Conservation (phyloP, 2,888 invertebrate genomes). For the Eumerus sabulonum region DNA sequence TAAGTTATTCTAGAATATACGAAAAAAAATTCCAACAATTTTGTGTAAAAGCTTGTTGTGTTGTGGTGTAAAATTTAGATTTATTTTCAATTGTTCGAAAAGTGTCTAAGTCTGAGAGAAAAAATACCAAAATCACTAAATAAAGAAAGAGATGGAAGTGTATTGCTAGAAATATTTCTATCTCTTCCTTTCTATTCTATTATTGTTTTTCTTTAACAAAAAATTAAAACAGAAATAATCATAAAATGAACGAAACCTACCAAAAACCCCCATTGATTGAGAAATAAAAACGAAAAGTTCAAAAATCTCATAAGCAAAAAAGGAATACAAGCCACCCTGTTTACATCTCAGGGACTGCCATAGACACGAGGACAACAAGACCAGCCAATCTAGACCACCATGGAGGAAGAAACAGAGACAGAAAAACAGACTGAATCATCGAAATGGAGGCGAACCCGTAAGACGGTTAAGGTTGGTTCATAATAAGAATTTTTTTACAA, state of each 20-base stretch:
- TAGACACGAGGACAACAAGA: background rate
- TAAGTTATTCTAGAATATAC: conserved; percentile 20
- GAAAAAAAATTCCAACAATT: conserved; percentile 25
- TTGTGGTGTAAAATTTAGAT: conserved; percentile 10
- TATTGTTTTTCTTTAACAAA: background rate
- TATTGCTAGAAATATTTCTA: conserved; percentile 44
- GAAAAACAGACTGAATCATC: conserved; percentile 50
- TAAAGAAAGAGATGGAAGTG: conserved; percentile 25
- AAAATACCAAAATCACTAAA: conserved; percentile 2
- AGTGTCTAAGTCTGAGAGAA: background rate
- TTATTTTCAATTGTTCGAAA: background rate
- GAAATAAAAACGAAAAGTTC: too few relatives aligned
- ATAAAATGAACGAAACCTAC: conserved; percentile 42
- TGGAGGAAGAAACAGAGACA: conserved; percentile 59
- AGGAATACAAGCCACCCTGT: conserved; percentile 14
- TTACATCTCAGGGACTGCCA: conserved; percentile 38
- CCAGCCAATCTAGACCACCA: conserved; percentile 15
- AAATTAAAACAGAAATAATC: conserved; percentile 39
- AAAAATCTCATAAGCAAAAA: too few relatives aligned
- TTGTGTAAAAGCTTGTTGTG: conserved; percentile 8
- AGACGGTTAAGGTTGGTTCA: conserved; percentile 55
- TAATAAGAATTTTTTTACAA: background rate
- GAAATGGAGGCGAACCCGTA: conserved; percentile 58
- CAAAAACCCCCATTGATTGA: conserved; percentile 7
- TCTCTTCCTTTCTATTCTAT: background rate